Percentiles rank a stretch among this genome's conserved stretches.
phyloP scores from a whole-genome alignment of 2,113 vertebrate genomes.

The Sturnus vulgaris region DNA sequence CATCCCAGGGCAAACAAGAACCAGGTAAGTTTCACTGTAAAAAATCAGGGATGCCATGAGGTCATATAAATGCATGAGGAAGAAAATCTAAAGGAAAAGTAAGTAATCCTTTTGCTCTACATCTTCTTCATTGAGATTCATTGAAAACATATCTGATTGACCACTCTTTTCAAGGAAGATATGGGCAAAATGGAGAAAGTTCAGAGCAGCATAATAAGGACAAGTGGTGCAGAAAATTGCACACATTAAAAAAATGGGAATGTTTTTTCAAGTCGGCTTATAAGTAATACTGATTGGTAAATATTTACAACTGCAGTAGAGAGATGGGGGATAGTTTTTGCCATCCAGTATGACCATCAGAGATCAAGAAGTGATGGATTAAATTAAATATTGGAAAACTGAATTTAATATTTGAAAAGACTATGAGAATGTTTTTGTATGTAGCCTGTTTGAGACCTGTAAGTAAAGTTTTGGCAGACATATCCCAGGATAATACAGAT shows the following conservation, averaged over 20 bases:
- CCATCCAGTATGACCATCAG: background rate
- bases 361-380: background rate
- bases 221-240: background rate
- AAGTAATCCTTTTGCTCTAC: background rate
- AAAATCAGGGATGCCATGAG: background rate
- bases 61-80: background rate
- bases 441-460: background rate
- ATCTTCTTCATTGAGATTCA: background rate
- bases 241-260: background rate
- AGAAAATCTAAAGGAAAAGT: background rate
- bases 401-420: background rate
- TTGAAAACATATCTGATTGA: rapidly evolving
- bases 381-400: background rate
- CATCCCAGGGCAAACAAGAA: rapidly evolving
- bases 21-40: background rate
- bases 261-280: background rate
- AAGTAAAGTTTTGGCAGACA: background rate
- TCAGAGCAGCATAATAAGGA: background rate
- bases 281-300: background rate
- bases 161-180: background rate
- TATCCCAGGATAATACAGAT: background rate
- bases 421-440: background rate
- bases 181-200: background rate
- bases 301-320: background rate
- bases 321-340: background rate